These are phyloP conservation scores for Eulimnadia texana DNA, from an alignment of 1,140 invertebrate genomes.

Conservation along the genomic window DNA sequence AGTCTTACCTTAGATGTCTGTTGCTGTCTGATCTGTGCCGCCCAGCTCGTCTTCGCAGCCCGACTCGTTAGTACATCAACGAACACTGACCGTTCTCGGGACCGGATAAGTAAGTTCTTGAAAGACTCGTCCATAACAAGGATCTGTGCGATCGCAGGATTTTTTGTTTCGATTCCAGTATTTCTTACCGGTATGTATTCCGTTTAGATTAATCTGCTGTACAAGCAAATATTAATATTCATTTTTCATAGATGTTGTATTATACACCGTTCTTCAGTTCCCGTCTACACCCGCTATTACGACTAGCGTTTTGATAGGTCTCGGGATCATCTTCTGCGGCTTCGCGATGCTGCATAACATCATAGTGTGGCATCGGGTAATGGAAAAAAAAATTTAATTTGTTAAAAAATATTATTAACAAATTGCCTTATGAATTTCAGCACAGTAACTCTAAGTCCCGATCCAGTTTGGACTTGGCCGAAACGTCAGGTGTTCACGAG, in stretches of 20 bases:
- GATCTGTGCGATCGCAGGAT: conserved; percentile 78
- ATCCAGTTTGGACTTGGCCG: background rate
- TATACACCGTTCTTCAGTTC: conserved; percentile 84
- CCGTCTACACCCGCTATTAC: conserved; percentile 79
- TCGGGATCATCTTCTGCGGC: conserved; percentile 80
- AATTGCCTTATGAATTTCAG: conserved; percentile 7
- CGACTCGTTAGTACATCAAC: conserved; percentile 64
- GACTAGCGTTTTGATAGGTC: conserved; percentile 69
- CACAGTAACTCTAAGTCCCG: background rate
- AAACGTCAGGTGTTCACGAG: background rate
- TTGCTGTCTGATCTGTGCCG: conserved; percentile 79
- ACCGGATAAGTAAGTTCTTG: too few species aligned
- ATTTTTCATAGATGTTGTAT: conserved; percentile 55
- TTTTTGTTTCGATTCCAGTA: conserved; percentile 84
- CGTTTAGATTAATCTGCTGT: background rate
- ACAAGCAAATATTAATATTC: background rate
- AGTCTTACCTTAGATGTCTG: conserved; percentile 75
- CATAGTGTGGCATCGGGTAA: conserved; percentile 82
- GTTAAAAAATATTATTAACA: background rate
- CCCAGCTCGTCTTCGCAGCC: conserved; percentile 83
- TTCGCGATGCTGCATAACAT: conserved; percentile 87
- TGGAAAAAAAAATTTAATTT: conserved; percentile 19
- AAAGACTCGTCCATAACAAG: conserved; percentile 71
- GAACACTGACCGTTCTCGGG: background rate
- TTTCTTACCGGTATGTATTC: conserved; percentile 64